Percentiles rank a stretch among this genome's conserved stretches.
phyloP scores from a whole-genome alignment of 1,140 invertebrate genomes.

The Pogonognathellus flavescens region DNA sequence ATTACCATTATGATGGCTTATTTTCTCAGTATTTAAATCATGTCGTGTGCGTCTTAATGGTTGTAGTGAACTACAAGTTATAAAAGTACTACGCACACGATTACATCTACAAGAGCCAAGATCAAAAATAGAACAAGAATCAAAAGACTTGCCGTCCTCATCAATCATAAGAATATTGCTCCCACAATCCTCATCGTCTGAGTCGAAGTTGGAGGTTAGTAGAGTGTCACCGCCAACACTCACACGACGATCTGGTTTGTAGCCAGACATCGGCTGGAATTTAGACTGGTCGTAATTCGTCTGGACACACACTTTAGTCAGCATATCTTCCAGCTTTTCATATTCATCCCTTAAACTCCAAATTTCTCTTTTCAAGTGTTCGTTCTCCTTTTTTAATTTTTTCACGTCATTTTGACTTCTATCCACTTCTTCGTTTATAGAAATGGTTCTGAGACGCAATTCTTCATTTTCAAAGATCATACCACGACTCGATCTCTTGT shows the following conservation, averaged over 20 bases:
- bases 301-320: slow-evolving; percentile 73
- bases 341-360: slow-evolving; percentile 89
- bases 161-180: slow-evolving; percentile 46
- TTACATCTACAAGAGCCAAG: neutral
- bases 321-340: slow-evolving; percentile 83
- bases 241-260: slow-evolving; percentile 68
- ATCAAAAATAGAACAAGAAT: slow-evolving; percentile 42
- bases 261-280: slow-evolving; percentile 50
- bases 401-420: slow-evolving; percentile 90
- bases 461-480: slow-evolving; percentile 86
- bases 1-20: slow-evolving; percentile 2
- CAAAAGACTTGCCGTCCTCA: slow-evolving; percentile 53
- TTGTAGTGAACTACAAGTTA: neutral
- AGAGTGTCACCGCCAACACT: slow-evolving; percentile 70
- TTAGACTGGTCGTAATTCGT: slow-evolving; percentile 67
- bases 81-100: neutral
- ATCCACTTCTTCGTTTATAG: slow-evolving; percentile 93
- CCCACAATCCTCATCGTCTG: slow-evolving; percentile 73
- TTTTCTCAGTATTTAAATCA: neutral
- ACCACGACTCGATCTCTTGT: slow-evolving; percentile 68
- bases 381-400: slow-evolving; percentile 87
- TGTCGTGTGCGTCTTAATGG: neutral
- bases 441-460: slow-evolving; percentile 87
- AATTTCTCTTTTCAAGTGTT: slow-evolving; percentile 86
- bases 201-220: slow-evolving; percentile 73